A percentile compares a stretch with the other conserved stretches of the same genome.
phyloP scores from a whole-genome alignment of 2,888 invertebrate genomes.

The Sinohyriopsis cumingii region DNA sequence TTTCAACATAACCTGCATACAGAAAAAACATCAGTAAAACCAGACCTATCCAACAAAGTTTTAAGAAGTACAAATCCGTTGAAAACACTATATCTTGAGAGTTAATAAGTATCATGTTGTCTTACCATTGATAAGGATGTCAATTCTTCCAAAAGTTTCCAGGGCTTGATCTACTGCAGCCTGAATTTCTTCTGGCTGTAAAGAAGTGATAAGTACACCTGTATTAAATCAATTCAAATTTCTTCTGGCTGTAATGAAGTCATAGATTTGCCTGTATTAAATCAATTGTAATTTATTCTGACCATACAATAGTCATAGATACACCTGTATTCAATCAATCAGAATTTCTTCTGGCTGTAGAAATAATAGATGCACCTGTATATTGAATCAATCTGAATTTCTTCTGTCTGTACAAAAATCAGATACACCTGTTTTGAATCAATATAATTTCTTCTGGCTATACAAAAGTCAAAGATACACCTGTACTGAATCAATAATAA shows the following conservation, averaged over 20 bases:
- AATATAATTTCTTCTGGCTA: slow-evolving; percentile 53
- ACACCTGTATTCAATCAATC: not conserved
- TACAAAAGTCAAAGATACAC: slow-evolving; percentile 5
- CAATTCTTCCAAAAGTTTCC: slow-evolving; percentile 59
- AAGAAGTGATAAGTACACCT: slow-evolving; percentile 3
- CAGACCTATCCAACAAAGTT: too few species aligned
- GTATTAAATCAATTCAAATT: not conserved
- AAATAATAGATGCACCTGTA: not conserved
- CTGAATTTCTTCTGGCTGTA: slow-evolving; percentile 63
- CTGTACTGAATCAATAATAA: not conserved
- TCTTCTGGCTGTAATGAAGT: slow-evolving; percentile 54
- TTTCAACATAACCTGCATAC: too few species aligned
- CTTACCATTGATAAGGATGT: slow-evolving; percentile 68
- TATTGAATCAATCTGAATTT: not conserved
- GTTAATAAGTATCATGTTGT: not conserved
- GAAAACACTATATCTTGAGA: too few species aligned
- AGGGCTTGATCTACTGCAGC: slow-evolving; percentile 60
- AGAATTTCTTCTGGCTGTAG: slow-evolving; percentile 55
- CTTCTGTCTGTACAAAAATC: slow-evolving; percentile 53
- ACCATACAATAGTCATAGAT: slow-evolving; percentile 42
- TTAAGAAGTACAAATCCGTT: too few species aligned
- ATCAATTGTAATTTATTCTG: slow-evolving; percentile 24
- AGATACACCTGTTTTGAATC: not conserved
- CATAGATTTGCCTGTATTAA: too few species aligned
- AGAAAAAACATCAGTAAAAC: too few species aligned